Base-by-base conservation (phyloP, 2,888 invertebrate species). In the Lomographa bimaculata region DNA sequence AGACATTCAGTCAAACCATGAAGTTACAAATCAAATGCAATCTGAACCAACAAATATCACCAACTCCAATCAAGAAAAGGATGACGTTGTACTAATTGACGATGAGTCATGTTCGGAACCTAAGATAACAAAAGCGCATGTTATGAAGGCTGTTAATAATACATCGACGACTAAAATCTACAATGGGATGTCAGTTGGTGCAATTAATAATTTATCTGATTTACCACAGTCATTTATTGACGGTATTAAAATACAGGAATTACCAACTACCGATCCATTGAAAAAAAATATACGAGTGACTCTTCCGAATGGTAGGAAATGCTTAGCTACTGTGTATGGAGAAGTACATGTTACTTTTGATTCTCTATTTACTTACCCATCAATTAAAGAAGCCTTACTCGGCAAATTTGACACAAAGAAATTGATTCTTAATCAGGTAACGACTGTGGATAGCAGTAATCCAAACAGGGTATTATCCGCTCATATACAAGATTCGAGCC, bases 291-390 rank as follows among this genome's bases (percentile, higher is more conserved):
- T 85, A 9, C 62, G 77, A 19, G 68, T 87, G 5, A 71, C 57
- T 35, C 54, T 85, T 30, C 69, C 79, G 2, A 76, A 76, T 54
- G 80, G 81, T 1, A 79, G 67, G 54, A 41, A 54, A 19, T 80
- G 76, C 34, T 82, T 70, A 65, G 84, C 77, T 4, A 80, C 81
- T 0, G 66, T 85, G 5, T 63, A 59, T 30, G 81, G 84, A 8
- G 65, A 70, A 34, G 43, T 64, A 26, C 46, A 70, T 26, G 50
- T 74, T 2, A 62, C 74, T 36, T 56, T 76, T 23, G 71, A 79
- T 16, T 57, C 66, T 2, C 48, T 87, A 35, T 75, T 86, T 43
- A 42, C 68, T 3, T 59, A 79, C 25, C 78, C 79, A 3, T 29
- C 57, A 4, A 51, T 87, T 19, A 76, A 68, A 62, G 36, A 63